Percentiles rank a stretch among this genome's conserved stretches.
phyloP scores from a whole-genome alignment of 2,888 invertebrate genomes.

The Azorinus chamasolen region DNA sequence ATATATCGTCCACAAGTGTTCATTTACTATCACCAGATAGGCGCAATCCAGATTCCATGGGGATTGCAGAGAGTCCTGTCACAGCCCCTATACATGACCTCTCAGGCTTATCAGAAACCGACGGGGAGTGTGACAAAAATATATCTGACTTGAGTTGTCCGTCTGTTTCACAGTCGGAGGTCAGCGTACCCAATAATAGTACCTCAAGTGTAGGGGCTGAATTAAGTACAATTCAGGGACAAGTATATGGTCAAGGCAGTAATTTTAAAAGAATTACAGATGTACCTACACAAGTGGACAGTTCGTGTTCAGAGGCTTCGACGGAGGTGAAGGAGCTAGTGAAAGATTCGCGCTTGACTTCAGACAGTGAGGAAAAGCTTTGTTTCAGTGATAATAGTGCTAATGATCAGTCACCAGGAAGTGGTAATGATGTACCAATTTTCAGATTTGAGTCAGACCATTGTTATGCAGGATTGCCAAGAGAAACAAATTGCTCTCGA shows the following conservation, averaged over 20 bases:
- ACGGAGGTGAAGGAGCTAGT: constrained; percentile 32
- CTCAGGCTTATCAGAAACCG: constrained; percentile 15
- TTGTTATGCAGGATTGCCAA: constrained; percentile 66
- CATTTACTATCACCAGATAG: constrained; percentile 60
- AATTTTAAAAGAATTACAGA: too few species aligned
- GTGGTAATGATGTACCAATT: constrained; percentile 34
- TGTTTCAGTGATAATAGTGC: constrained; percentile 39
- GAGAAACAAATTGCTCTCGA: constrained; percentile 33
- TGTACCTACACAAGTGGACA: too few species aligned
- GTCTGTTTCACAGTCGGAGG: too few species aligned
- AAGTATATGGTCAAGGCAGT: too few species aligned
- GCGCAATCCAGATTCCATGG: constrained; percentile 60
- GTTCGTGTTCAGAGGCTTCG: constrained; percentile 7
- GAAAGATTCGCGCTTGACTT: constrained; percentile 21
- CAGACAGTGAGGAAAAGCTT: background rate
- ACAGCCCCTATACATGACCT: constrained; percentile 10
- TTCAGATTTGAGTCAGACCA: constrained; percentile 64
- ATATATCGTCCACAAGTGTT: constrained; percentile 43
- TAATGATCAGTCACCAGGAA: constrained; percentile 23
- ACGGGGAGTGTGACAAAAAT: constrained; percentile 11
- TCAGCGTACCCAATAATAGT: too few species aligned
- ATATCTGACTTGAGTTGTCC: too few species aligned
- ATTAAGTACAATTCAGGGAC: too few species aligned
- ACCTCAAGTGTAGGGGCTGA: too few species aligned
- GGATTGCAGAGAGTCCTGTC: constrained; percentile 56